These are phyloP conservation scores for Caenorhabditis uteleia DNA, from an alignment of 2,888 invertebrate genomes.

Conservation along the genomic window DNA sequence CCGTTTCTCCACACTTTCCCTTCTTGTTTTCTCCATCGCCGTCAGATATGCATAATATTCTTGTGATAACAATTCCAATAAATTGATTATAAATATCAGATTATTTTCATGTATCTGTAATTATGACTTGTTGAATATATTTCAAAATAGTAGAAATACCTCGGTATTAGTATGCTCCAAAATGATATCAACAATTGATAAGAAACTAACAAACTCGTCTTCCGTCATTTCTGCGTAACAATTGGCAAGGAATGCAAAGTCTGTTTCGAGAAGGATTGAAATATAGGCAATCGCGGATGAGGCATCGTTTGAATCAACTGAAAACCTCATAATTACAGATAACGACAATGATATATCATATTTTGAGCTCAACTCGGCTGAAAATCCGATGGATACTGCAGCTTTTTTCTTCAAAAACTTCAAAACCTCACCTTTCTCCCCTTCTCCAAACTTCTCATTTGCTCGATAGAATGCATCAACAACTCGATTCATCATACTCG, in stretches of 20 bases:
- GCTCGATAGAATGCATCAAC: slow-evolving; percentile 2
- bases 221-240: slow-evolving; percentile 33
- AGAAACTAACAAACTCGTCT: slow-evolving; percentile 5
- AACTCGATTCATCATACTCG: slow-evolving; percentile 12
- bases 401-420: too few species aligned
- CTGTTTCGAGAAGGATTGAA: slow-evolving; percentile 38
- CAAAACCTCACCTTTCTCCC: too few species aligned
- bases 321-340: too few species aligned
- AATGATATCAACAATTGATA: slow-evolving; percentile 9
- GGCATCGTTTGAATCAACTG: neutral
- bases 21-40: slow-evolving; percentile 7
- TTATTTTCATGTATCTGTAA: slow-evolving; percentile 25
- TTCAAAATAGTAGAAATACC: neutral
- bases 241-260: slow-evolving; percentile 41
- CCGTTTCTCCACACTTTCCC: slow-evolving; percentile 11
- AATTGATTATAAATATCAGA: slow-evolving; percentile 20
- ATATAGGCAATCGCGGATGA: slow-evolving; percentile 30
- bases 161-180: neutral
- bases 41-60: slow-evolving; percentile 15
- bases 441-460: slow-evolving; percentile 1
- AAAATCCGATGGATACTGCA: too few species aligned
- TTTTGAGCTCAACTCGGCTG: too few species aligned
- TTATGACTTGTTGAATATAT: neutral
- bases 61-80: slow-evolving; percentile 16
- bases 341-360: neutral